phyloP scores from a whole-genome alignment of 2,888 invertebrate species.

The Theretra japonica region DNA sequence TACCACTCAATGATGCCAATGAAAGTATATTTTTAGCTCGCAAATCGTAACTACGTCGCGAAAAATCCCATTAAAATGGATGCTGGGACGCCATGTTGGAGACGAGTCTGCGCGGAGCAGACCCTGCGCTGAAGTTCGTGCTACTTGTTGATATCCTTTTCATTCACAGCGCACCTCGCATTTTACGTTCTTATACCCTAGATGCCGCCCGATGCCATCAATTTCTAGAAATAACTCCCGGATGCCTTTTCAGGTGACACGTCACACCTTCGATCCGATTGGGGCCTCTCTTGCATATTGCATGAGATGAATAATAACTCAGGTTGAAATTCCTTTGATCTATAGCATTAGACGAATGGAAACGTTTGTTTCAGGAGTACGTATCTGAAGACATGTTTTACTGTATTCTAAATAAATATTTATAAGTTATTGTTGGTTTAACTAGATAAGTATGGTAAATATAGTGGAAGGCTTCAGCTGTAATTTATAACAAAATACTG shows the following conservation, averaged over 20 bases:
- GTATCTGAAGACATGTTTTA: too few species aligned
- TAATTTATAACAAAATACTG: too few species aligned
- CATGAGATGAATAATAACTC: too few species aligned
- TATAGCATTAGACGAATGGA: too few species aligned
- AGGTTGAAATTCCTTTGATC: background rate
- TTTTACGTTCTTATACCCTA: conserved; percentile 62
- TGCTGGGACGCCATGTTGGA: conserved; percentile 62
- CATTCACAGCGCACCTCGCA: conserved; percentile 79
- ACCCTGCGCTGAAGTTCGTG: conserved; percentile 49
- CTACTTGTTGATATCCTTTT: conserved; percentile 80
- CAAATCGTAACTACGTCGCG: conserved; percentile 30
- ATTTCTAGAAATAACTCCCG: conserved; percentile 28
- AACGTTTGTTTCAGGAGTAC: too few species aligned
- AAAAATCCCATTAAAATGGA: conserved; percentile 34
- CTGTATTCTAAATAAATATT: too few species aligned
- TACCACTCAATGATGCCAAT: background rate
- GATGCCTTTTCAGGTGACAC: background rate
- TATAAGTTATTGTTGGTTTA: too few species aligned
- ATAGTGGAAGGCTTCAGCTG: too few species aligned
- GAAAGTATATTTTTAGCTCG: conserved; percentile 34
- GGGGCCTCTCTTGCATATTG: background rate
- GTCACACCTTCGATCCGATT: background rate
- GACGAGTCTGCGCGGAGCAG: conserved; percentile 62
- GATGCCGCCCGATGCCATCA: conserved; percentile 30
- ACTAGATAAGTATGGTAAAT: too few species aligned